Percentiles rank a stretch among this genome's conserved stretches.
Conservation (phyloP, 2,888 invertebrate genomes). For the Andrena marginata region DNA sequence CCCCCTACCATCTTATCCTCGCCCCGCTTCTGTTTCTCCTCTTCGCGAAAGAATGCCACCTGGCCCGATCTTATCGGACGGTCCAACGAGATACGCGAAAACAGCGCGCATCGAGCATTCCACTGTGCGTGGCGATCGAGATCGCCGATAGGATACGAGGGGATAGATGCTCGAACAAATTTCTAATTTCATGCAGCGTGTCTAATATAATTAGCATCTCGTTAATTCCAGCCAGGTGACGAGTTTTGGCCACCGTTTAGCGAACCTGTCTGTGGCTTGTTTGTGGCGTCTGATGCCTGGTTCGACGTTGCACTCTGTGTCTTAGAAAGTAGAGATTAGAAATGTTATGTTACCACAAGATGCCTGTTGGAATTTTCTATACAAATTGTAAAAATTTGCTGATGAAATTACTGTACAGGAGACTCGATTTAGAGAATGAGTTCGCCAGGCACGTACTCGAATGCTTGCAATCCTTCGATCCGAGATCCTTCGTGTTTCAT, state of each 20-base stretch:
- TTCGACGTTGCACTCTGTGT: no score
- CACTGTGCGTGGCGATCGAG: slow-evolving; percentile 10
- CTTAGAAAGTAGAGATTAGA: no score
- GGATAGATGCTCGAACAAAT: slow-evolving; percentile 10
- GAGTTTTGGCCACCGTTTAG: not conserved
- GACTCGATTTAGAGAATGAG: not conserved
- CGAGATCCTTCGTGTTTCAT: not conserved
- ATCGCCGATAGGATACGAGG: slow-evolving; percentile 18
- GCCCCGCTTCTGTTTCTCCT: not conserved
- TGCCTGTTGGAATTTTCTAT: not conserved
- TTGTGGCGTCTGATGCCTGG: no score
- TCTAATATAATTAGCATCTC: not conserved
- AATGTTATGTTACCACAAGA: no score
- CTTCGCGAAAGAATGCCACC: not conserved
- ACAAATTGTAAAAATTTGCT: not conserved
- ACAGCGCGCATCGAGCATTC: slow-evolving; percentile 16
- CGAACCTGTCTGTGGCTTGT: no score
- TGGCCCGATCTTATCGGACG: slow-evolving; percentile 13
- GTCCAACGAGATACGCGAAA: slow-evolving; percentile 35
- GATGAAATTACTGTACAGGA: not conserved
- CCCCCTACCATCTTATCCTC: not conserved
- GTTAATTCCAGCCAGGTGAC: no score
- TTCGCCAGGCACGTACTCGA: not conserved
- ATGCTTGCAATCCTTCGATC: not conserved
- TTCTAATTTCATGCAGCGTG: slow-evolving; percentile 14